Percentiles rank a stretch among this genome's conserved stretches.
phyloP scores from a whole-genome alignment of 2,113 vertebrate species.

The Phrynosoma blainvillii region DNA sequence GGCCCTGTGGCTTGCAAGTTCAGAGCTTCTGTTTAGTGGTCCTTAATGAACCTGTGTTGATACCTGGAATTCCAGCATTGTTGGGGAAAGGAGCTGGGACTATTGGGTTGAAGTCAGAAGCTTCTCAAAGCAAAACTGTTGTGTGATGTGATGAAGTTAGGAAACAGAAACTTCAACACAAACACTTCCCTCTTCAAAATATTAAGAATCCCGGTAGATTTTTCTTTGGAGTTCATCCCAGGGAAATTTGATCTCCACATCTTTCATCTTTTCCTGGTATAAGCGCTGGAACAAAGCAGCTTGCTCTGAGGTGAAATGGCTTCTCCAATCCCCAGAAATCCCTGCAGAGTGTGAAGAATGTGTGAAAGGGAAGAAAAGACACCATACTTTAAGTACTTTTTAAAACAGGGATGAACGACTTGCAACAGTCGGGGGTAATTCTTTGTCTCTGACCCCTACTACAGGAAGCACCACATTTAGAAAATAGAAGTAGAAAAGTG shows the following conservation, averaged over 20 bases:
- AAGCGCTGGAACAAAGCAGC: conserved; percentile 68
- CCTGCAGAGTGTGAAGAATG: conserved; percentile 61
- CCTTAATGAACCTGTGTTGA: background rate
- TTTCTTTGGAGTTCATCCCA: conserved; percentile 64
- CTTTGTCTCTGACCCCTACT: too few relatives aligned
- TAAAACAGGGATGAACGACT: background rate
- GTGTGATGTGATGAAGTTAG: background rate
- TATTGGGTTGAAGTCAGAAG: background rate
- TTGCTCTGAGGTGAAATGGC: conserved; percentile 77
- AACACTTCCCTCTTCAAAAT: background rate
- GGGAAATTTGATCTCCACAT: conserved; percentile 63
- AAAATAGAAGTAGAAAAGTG: too few relatives aligned
- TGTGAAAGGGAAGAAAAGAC: background rate
- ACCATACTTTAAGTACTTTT: background rate
- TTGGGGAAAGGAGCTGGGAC: background rate
- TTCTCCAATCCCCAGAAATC: conserved; percentile 82
- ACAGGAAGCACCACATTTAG: too few relatives aligned
- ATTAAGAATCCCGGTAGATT: background rate
- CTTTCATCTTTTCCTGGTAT: conserved; percentile 75
- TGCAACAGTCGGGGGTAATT: background rate
- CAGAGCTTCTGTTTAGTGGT: background rate
- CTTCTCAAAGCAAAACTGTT: background rate
- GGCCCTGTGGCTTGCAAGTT: background rate
- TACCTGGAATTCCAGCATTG: background rate
- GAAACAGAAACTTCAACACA: background rate